Evolutionary conservation across 2,113 vertebrate genomes (phyloP), one percentile per base, ranked within the genome.

Genomic region (Symphodus melops): DNA sequence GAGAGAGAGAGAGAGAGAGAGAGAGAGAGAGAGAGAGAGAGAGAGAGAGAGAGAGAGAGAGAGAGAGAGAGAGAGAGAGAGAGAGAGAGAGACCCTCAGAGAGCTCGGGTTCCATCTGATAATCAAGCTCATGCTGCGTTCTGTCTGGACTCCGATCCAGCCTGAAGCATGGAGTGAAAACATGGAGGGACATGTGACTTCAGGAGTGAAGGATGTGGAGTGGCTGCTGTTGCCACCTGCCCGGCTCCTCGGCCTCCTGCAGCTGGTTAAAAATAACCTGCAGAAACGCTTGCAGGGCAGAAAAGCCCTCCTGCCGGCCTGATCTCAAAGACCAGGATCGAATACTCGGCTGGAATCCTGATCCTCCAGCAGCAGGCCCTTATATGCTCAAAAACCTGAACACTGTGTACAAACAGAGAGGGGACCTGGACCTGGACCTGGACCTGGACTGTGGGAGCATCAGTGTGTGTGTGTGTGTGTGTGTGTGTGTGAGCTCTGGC

Each of bases 261-360:
- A 72, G 83, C 76, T 77, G 92, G 88, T 33, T 94, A 94, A 89
- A 94, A 94, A 94, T 94, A 95, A 93, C 90, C 62, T 1, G 19
- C 42, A 73, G 83, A 94, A 91, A 90, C 79, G 92, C 93, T 93
- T 82, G 89, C 89, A 13, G 75, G 59, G 89, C 92, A 94, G 91
- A 94, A 94, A 82, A 89, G 73, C 52, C 72, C 73, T 65, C 48
- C 58, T 59, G 63, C 53, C 74, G 77, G 70, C 39, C 77, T 87
- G 89, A 81, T 89, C 89, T 68, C 79, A 92, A 89, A 92, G 84
- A 48, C 75, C 72, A 88, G 72, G 91, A 93, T 94, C 88, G 74
- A 88, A 87, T 95, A 65, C 88, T 89, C 86, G 23, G 72, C 88
- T 83, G 86, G 87, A 89, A 92, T 86, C 89, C 83, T 75, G 69